phyloP scores from a whole-genome alignment of 2,113 vertebrate genomes.

The Anthoscopus minutus region DNA sequence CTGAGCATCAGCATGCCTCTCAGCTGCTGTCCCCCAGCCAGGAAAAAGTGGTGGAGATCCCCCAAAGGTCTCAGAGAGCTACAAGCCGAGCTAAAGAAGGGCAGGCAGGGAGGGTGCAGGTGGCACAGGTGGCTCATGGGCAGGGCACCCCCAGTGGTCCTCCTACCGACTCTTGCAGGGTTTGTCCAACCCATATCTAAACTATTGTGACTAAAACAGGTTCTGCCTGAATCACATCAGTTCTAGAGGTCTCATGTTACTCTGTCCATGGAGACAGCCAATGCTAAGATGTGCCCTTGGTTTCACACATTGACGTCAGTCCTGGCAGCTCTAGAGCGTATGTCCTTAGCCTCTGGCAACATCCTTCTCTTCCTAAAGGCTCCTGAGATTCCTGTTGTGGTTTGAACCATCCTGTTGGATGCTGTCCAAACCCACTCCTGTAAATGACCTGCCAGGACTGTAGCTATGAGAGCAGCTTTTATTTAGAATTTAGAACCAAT shows the following conservation, averaged over 20 bases:
- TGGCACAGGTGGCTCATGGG: rapidly evolving
- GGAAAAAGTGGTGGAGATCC: background rate
- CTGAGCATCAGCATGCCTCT: background rate
- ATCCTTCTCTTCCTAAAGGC: background rate
- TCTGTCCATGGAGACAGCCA: background rate
- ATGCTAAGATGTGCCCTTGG: background rate
- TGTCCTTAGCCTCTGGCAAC: background rate
- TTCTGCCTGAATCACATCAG: background rate
- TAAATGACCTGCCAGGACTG: background rate
- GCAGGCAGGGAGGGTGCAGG: background rate
- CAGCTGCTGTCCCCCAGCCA: background rate
- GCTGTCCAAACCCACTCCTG: background rate
- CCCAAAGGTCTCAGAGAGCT: background rate
- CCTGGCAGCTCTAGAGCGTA: background rate
- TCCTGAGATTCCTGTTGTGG: background rate
- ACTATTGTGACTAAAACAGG: background rate
- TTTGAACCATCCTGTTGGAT: background rate
- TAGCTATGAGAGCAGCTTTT: background rate
- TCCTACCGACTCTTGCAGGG: background rate
- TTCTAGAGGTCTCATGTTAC: background rate
- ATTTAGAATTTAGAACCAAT: too few relatives aligned
- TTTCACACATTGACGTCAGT: rapidly evolving
- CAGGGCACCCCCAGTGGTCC: background rate
- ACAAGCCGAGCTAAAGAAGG: background rate
- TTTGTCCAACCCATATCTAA: background rate